Conservation (phyloP, 2,113 vertebrate species). For the Riparia riparia region DNA sequence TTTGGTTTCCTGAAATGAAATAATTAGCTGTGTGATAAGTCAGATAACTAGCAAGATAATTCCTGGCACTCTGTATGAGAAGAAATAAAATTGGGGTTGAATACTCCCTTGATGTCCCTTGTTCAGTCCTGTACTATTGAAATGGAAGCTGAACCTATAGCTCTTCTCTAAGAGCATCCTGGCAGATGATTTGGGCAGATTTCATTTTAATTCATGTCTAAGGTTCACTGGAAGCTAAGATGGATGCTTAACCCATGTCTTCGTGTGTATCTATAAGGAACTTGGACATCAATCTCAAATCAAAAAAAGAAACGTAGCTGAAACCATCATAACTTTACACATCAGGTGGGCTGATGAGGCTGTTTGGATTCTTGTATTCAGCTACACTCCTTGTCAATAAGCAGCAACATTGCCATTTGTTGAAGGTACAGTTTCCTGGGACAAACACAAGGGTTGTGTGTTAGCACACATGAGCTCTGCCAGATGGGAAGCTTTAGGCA, state of each 20-base stretch:
- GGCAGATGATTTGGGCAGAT: not conserved
- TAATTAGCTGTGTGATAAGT: not conserved
- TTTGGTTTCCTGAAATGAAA: not conserved
- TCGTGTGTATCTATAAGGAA: not conserved
- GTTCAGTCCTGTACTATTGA: not conserved
- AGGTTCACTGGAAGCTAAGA: not conserved
- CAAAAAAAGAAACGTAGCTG: not conserved
- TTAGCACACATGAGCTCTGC: fast-evolving
- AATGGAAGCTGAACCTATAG: not conserved
- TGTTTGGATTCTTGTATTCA: not conserved
- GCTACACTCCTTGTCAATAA: fast-evolving
- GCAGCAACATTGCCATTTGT: not conserved
- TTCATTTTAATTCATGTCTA: not conserved
- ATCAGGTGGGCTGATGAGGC: not conserved
- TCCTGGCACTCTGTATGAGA: not conserved
- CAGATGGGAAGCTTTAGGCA: not conserved
- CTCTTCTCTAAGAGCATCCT: not conserved
- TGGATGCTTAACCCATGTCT: not conserved
- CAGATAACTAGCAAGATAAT: not conserved
- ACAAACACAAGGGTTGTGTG: not conserved
- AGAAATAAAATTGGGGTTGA: not conserved
- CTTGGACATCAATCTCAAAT: not conserved
- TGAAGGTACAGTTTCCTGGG: not conserved
- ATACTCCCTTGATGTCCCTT: not conserved
- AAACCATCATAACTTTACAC: not conserved